phyloP scores from a whole-genome alignment of 2,797 vertebrate genomes.

The Gymnopithys bicolor region DNA sequence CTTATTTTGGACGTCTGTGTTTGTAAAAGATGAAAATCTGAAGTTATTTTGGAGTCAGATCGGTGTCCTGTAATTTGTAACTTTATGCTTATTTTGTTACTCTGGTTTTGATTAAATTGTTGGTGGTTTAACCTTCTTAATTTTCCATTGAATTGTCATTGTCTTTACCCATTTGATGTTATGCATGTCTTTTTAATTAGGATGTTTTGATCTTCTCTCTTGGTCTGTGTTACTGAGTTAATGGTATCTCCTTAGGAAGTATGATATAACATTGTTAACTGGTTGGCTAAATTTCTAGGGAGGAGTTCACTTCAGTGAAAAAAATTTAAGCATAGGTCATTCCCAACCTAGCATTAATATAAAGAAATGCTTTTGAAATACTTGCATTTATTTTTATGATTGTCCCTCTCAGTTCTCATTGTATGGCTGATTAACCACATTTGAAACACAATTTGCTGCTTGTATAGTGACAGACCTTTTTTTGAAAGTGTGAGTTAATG shows the following conservation, averaged over 20 bases:
- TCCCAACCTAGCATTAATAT: background rate
- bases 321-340: background rate
- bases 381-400: slow-evolving; percentile 5
- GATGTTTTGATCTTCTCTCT: background rate
- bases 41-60: background rate
- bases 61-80: background rate
- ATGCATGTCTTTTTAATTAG: background rate
- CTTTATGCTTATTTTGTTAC: background rate
- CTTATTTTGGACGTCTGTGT: background rate
- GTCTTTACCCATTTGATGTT: background rate
- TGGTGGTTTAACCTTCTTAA: background rate
- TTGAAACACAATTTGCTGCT: background rate
- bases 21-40: background rate
- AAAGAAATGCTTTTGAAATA: background rate
- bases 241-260: background rate
- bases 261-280: background rate
- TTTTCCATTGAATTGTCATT: background rate
- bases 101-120: background rate
- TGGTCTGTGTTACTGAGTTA: background rate
- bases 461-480: background rate
- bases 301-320: background rate
- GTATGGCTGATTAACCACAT: slow-evolving; percentile 31
- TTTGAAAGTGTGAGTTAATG: background rate
- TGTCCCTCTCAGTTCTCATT: background rate
- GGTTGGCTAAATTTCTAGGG: background rate